Evolutionary conservation across 2,888 invertebrate genomes (phyloP).

Genomic region (Agriopis leucophaearia): DNA sequence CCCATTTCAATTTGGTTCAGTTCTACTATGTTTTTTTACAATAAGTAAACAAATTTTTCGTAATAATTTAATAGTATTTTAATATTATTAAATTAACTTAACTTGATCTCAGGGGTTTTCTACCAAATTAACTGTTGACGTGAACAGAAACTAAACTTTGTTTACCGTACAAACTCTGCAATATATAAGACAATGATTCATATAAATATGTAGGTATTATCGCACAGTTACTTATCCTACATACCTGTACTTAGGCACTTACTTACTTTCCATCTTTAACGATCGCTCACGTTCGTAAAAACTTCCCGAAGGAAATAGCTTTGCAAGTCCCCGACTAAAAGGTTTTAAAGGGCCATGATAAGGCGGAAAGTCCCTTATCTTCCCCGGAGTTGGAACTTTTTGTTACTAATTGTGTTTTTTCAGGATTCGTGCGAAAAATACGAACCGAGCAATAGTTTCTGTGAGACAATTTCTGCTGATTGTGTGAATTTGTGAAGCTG

Average conservation of each 20-base stretch:
- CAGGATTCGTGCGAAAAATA: conserved; percentile 40
- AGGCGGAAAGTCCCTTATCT: conserved; percentile 44
- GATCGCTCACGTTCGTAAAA: conserved; percentile 41
- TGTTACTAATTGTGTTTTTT: conserved; percentile 48
- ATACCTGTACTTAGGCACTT: conserved; percentile 2
- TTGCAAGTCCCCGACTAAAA: conserved; percentile 39
- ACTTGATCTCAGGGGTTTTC: too few species aligned
- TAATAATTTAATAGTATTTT: too few species aligned
- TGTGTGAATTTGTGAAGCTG: conserved; percentile 16
- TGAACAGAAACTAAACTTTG: too few species aligned
- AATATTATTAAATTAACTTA: too few species aligned
- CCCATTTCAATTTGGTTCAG: too few species aligned
- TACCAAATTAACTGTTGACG: too few species aligned
- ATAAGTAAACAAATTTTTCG: too few species aligned
- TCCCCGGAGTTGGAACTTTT: conserved; percentile 40
- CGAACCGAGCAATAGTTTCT: conserved; percentile 36
- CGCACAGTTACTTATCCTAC: not conserved
- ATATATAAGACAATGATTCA: too few species aligned
- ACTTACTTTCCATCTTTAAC: conserved; percentile 35
- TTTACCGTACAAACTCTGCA: too few species aligned
- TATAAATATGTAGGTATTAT: too few species aligned
- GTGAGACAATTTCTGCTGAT: conserved; percentile 24
- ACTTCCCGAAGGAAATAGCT: conserved; percentile 36
- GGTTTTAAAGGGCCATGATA: conserved; percentile 44
- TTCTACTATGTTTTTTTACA: too few species aligned